phyloP scores from a whole-genome alignment of 2,797 vertebrate species.

The Luscinia megarhynchos region DNA sequence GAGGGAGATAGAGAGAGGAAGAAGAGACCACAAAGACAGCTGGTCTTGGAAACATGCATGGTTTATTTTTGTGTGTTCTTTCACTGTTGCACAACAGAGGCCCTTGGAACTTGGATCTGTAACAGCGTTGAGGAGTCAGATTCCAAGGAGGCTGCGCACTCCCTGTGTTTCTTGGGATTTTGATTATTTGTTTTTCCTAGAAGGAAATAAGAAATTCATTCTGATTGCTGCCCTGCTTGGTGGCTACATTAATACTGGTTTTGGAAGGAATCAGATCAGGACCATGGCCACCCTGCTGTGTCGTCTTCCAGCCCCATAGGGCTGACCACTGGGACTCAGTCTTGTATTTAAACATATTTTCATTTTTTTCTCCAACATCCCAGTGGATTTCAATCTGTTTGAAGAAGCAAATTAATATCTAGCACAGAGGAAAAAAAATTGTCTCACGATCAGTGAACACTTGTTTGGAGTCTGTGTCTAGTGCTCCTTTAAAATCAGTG shows the following conservation, averaged over 20 bases:
- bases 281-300: background rate
- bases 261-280: background rate
- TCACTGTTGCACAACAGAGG: constrained; percentile 34
- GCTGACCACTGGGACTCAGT: background rate
- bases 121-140: constrained; percentile 24
- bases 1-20: background rate
- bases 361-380: background rate
- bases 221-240: background rate
- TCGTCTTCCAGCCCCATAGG: background rate
- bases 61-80: constrained; percentile 58
- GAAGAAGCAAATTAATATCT: background rate
- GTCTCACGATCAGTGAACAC: background rate
- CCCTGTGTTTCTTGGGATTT: background rate
- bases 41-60: constrained; percentile 47
- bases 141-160: background rate
- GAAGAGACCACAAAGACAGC: constrained; percentile 35
- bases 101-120: constrained; percentile 46
- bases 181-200: background rate
- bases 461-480: background rate
- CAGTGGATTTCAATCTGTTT: background rate
- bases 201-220: background rate
- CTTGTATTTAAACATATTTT: background rate
- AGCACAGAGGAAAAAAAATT: background rate
- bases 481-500: background rate
- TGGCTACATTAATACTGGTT: background rate